Base-by-base conservation (phyloP, 2,888 invertebrate genomes). In the Quadroppia sp. region DNA sequence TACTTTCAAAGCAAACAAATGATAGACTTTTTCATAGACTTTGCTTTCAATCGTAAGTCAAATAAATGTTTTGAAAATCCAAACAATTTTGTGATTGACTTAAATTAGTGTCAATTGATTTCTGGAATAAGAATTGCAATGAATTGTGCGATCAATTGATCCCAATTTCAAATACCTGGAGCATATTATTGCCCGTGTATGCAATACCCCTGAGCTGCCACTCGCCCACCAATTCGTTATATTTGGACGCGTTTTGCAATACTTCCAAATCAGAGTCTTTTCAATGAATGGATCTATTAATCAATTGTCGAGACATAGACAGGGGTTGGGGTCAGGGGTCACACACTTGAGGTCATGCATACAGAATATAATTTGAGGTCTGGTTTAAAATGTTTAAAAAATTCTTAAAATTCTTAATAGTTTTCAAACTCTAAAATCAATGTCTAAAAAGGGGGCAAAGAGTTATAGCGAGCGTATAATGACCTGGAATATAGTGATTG, bases 201-300 rank as follows among this genome's bases (percentile, higher is more conserved):
- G 98, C 98, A 9, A 99, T 95, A 82, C 97, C 97, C 82, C 91
- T 90, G 64, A 99, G 87, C 82, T 98, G 96, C 92, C 97, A 99
- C 83, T 99, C 98, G 42, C 97, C 97, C 42, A 96, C 92, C 81
- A 98, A 97, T 83, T 96, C 96, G 84, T 96, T 98, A 95, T 97
- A 99, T 80, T 92, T 90, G 59, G 95, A 90, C 81, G 95, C 92
- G 80, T 90, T 87, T 80, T 94, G 93, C 77, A 97, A 91, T 83
- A 92, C 87, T 70, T 89, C 89, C 90, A 76, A 61, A 11, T 64
- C 48, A 30, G 42, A 69, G 23, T 71, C 71, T 72, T 42, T 17
- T 32, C 20, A 40, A 50, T 59, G 36, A 71, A 71, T 23, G n/a
- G n/a, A n/a, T n/a, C n/a, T 36, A 36, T 7, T 36, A 36, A 36